Percentiles rank a stretch among this genome's conserved stretches.
Conservation (phyloP, 2,797 vertebrate genomes). For the Falco rusticolus region DNA sequence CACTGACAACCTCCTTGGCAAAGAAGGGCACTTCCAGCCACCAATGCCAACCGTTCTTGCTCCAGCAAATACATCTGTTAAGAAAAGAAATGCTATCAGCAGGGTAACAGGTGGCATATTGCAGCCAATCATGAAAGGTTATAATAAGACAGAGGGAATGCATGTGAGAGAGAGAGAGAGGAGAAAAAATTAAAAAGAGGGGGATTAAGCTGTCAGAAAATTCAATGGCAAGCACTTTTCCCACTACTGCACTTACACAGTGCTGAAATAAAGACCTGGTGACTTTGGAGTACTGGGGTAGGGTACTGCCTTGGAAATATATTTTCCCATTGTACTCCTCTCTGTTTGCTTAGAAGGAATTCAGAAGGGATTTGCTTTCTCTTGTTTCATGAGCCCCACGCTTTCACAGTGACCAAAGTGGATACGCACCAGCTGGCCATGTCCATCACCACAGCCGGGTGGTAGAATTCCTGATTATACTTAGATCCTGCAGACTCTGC, state of each 20-base stretch:
- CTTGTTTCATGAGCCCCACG: slow-evolving; percentile 81
- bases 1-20: not conserved
- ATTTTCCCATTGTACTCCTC: slow-evolving; percentile 73
- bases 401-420: slow-evolving; percentile 80
- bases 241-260: not conserved
- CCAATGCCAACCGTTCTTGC: not conserved
- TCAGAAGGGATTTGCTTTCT: slow-evolving; percentile 82
- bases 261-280: not conserved
- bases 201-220: not conserved
- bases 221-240: not conserved
- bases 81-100: slow-evolving; percentile 51
- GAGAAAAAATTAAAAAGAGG: not conserved
- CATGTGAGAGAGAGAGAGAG: rapidly evolving
- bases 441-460: slow-evolving; percentile 84
- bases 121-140: not conserved
- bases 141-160: not conserved
- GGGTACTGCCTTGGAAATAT: slow-evolving; percentile 14
- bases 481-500: slow-evolving; percentile 77
- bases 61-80: slow-evolving; percentile 22
- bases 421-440: slow-evolving; percentile 87
- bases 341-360: slow-evolving; percentile 81
- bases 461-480: slow-evolving; percentile 85
- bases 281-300: not conserved
- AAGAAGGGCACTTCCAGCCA: not conserved
- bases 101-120: slow-evolving; percentile 53